Conservation (phyloP, 1,140 invertebrate species). For the Drosophila bifasciata region DNA sequence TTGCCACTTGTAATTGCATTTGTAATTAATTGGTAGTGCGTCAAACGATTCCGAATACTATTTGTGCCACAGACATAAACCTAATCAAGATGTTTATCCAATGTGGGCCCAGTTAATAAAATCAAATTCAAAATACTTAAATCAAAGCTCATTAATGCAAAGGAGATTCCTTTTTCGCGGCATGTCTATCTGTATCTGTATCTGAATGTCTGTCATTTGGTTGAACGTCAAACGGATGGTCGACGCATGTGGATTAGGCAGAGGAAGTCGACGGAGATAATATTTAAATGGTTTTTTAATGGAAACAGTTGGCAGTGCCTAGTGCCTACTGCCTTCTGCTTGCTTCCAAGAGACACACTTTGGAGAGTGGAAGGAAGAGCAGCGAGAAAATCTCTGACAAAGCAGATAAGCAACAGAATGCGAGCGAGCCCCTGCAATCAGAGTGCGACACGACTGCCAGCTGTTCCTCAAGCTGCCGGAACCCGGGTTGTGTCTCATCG, state of each 20-base stretch:
- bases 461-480: not conserved
- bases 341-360: not conserved
- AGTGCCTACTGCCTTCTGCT: too few relatives aligned
- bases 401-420: constrained; percentile 34
- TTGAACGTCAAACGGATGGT: constrained; percentile 54
- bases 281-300: constrained; percentile 74
- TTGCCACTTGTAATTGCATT: constrained; percentile 10
- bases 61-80: not conserved
- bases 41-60: too few relatives aligned
- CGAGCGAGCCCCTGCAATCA: not conserved
- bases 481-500: constrained; percentile 8
- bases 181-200: constrained; percentile 46
- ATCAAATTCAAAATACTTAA: not conserved
- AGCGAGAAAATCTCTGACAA: constrained; percentile 28
- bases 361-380: not conserved
- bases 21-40: too few relatives aligned
- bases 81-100: not conserved
- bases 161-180: not conserved
- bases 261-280: constrained; percentile 51
- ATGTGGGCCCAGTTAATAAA: not conserved
- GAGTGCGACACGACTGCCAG: not conserved
- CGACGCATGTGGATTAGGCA: constrained; percentile 18
- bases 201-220: constrained; percentile 27
- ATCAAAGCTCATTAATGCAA: not conserved
- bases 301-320: constrained; percentile 39